Base-by-base conservation (phyloP, 2,113 vertebrate genomes). In the Vimba vimba region DNA sequence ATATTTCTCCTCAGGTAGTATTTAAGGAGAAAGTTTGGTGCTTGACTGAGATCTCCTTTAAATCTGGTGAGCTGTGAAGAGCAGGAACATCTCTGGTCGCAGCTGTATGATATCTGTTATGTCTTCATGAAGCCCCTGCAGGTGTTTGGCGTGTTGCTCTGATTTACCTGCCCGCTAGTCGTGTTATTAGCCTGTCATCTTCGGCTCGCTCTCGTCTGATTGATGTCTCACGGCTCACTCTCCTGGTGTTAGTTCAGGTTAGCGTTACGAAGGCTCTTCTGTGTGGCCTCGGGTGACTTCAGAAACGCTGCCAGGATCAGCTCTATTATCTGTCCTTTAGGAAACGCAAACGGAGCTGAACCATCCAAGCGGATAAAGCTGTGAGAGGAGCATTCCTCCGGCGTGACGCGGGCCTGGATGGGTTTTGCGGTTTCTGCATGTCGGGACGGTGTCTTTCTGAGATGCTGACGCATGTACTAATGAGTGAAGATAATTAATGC, bases 201-300 rank as follows among this genome's bases (percentile, higher is more conserved):
- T 82, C 82, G 79, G 79, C 79, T 50, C 19, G 47, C 45, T 21
- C 23, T 21, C 59, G n/a, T 62, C 64, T 36, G 64, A 68, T 68
- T 19, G 64, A 36, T 19, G 64, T 68, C 6, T 68, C 64, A 4
- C 30, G 7, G 30, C 27, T 9, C 30, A 15, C 27, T 69, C 66
- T 30, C 3, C 33, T 69, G 17, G 30, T 33, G 66, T 69, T 69
- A 9, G 30, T 19, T 68, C 30, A 30, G 30, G 64, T 68, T 68
- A 68, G 33, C 64, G 6, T 68, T 55, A 19, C 52, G 52, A 55
- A 7, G 19, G 68, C 36, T 71, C 19, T 23, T 89, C 89, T 91
- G 94, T 95, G 95, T 95, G 94, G 95, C 94, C 94, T 92, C 6
- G 8, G 73, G 87, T 89, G 93, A 93, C 94, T 95, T 81, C 0